phyloP scores from a whole-genome alignment of 30 jellyfish, hydroid and myxozoan species.

The Cassiopea andromeda region DNA sequence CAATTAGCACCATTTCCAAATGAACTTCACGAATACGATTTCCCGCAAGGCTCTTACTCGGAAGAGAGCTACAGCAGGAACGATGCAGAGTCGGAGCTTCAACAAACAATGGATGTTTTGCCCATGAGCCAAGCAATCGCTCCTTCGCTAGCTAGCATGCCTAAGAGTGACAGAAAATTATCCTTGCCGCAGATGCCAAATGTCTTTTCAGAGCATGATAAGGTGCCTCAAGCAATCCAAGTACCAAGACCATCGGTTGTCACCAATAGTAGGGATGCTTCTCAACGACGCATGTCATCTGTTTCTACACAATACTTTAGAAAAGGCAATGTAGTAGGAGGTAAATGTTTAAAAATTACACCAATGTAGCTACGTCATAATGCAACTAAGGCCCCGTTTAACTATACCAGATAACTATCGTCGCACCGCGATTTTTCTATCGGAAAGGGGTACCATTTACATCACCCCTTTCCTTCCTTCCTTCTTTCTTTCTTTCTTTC shows the following conservation, averaged over 20 bases:
- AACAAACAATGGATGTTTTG: slow-evolving; percentile 1
- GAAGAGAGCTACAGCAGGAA: slow-evolving; percentile 11
- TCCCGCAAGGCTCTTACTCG: not conserved
- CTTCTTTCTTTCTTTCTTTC: no score
- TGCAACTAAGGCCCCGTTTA: no score
- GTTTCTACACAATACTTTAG: not conserved
- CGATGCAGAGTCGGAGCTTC: not conserved
- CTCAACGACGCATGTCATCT: slow-evolving; percentile 16
- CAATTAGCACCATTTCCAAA: slow-evolving; percentile 2
- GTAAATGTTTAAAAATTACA: no score
- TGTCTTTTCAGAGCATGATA: slow-evolving; percentile 20
- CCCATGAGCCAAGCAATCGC: not conserved
- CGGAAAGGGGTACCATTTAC: no score
- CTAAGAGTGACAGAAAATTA: slow-evolving; percentile 8
- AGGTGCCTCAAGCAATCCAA: not conserved
- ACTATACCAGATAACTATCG: no score
- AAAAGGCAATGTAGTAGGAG: not conserved
- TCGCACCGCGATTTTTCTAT: no score
- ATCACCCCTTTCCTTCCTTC: no score
- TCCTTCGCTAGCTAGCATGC: not conserved
- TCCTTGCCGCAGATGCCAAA: slow-evolving; percentile 62
- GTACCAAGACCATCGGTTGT: not conserved
- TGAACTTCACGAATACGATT: not conserved
- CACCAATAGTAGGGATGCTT: slow-evolving; percentile 2
- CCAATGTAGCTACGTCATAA: no score